Conservation (phyloP, 2,113 vertebrate genomes). For the Aspiorhynchus laticeps region DNA sequence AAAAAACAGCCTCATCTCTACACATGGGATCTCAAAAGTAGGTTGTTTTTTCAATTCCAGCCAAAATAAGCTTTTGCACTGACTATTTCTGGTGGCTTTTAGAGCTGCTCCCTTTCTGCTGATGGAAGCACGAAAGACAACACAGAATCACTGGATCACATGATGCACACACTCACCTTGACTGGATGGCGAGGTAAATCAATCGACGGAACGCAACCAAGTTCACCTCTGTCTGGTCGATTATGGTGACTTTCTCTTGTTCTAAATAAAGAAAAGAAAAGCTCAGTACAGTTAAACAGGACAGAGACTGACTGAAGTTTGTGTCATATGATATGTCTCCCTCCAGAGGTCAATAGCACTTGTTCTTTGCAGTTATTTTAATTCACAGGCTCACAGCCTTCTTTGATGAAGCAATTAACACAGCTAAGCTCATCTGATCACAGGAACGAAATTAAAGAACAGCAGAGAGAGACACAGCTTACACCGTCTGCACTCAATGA, state of each 20-base stretch:
- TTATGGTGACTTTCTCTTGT: conserved; percentile 92
- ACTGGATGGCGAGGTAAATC: conserved; percentile 98
- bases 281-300: conserved; percentile 4
- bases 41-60: conserved; percentile 26
- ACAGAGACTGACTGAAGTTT: neutral
- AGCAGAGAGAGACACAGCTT: neutral
- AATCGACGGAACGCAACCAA: conserved; percentile 95
- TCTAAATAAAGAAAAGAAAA: conserved; percentile 57
- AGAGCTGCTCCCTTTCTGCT: conserved; percentile 38
- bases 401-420: conserved; percentile 31
- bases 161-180: conserved; percentile 81
- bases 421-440: neutral
- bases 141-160: neutral
- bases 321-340: conserved; percentile 30
- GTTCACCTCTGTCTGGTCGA: conserved; percentile 97
- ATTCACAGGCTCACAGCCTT: neutral
- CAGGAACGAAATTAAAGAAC: neutral
- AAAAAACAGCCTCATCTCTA: neutral
- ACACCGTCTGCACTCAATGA: neutral
- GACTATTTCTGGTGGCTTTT: conserved; percentile 32
- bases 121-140: neutral
- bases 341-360: conserved; percentile 42
- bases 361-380: conserved; percentile 46
- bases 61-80: conserved; percentile 14
- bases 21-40: conserved; percentile 12